Percentiles rank a stretch among this genome's conserved stretches.
phyloP scores from a whole-genome alignment of 2,888 invertebrate genomes.

The Buathra laborator region DNA sequence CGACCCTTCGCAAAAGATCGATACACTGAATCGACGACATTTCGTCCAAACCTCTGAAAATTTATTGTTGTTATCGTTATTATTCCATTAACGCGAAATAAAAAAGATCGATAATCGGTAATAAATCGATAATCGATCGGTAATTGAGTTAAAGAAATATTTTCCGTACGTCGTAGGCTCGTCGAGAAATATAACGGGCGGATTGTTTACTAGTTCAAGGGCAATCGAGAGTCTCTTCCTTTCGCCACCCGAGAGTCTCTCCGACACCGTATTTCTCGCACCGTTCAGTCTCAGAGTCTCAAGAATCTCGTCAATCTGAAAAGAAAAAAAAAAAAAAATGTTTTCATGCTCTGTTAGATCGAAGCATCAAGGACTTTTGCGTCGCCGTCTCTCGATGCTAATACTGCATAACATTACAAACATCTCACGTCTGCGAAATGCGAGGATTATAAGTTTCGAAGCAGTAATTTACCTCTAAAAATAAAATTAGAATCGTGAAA shows the following conservation, averaged over 20 bases:
- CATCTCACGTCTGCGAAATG: too few relatives aligned
- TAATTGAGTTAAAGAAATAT: conserved; percentile 15
- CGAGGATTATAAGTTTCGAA: neutral
- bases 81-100: too few relatives aligned
- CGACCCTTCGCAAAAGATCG: conserved; percentile 92
- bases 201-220: conserved; percentile 96
- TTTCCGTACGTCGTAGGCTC: conserved; percentile 97
- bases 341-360: neutral
- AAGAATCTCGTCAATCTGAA: conserved; percentile 94
- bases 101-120: neutral
- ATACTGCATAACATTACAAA: neutral
- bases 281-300: conserved; percentile 91
- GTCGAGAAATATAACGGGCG: conserved; percentile 97
- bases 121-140: neutral
- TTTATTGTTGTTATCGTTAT: neutral
- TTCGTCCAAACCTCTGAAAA: conserved; percentile 94
- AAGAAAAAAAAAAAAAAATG: neutral
- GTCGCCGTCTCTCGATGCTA: neutral
- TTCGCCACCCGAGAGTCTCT: conserved; percentile 95
- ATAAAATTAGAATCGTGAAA: conserved; percentile 30
- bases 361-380: neutral
- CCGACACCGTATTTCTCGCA: conserved; percentile 91
- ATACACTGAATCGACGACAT: conserved; percentile 96
- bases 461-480: neutral
- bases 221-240: conserved; percentile 97